Evolutionary conservation across 2,888 invertebrate species (phyloP).

Genomic region (Subacronicta megacephala): DNA sequence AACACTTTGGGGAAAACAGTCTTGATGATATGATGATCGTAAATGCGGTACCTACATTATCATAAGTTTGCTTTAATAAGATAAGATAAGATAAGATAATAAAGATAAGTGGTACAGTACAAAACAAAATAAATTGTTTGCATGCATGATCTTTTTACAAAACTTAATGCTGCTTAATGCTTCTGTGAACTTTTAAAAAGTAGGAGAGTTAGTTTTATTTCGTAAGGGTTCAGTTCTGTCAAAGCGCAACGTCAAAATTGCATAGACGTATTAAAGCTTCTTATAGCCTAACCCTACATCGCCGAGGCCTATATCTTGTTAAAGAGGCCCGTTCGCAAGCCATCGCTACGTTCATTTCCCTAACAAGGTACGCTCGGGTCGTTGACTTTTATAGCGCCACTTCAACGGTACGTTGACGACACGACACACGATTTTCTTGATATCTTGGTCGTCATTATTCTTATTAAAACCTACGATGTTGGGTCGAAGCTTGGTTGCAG

Average conservation of each 20-base stretch:
- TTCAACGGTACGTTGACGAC: conserved; percentile 59
- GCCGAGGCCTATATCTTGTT: conserved; percentile 53
- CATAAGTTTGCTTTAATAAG: too few species aligned
- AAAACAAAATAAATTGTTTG: too few species aligned
- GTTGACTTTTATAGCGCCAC: conserved; percentile 60
- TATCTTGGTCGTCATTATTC: conserved; percentile 33
- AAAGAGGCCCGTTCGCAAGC: conserved; percentile 56
- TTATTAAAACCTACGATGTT: neutral
- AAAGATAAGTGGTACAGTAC: too few species aligned
- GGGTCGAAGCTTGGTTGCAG: neutral
- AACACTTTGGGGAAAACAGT: too few species aligned
- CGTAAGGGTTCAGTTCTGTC: too few species aligned
- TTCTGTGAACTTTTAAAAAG: too few species aligned
- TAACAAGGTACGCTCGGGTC: conserved; percentile 69
- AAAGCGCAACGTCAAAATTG: neutral
- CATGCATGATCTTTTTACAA: too few species aligned
- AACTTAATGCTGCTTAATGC: too few species aligned
- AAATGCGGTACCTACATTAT: too few species aligned
- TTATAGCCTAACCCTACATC: conserved; percentile 22
- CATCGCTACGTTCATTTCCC: conserved; percentile 64
- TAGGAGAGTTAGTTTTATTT: too few species aligned
- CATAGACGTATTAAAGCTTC: conserved; percentile 5
- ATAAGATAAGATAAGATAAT: too few species aligned
- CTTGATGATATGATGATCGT: too few species aligned
- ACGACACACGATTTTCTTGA: conserved; percentile 35